phyloP scores from a whole-genome alignment of 1,140 invertebrate genomes.

The Brachionus sp. region DNA sequence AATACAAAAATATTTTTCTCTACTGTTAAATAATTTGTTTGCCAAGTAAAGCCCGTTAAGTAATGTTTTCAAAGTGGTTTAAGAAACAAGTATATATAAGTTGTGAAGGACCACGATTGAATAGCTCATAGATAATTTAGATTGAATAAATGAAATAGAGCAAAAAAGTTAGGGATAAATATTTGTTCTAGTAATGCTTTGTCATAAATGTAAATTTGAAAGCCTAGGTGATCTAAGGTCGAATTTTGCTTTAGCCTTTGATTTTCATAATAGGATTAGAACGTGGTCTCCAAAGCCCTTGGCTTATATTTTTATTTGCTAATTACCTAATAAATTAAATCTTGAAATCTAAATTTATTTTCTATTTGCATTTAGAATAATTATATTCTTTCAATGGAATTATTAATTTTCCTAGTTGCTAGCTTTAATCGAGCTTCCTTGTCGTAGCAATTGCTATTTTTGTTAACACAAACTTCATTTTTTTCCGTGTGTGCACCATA shows the following conservation, averaged over 20 bases:
- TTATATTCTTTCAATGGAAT: not conserved
- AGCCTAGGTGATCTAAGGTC: not conserved
- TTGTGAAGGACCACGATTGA: not conserved
- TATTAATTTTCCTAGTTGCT: not conserved
- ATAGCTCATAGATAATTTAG: not conserved
- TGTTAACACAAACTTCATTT: not conserved
- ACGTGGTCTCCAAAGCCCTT: not conserved
- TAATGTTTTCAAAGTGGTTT: too few species aligned
- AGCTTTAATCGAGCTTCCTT: not conserved
- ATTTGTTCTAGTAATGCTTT: not conserved
- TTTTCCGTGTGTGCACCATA: not conserved
- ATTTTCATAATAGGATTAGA: constrained; percentile 16
- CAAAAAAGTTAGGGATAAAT: not conserved
- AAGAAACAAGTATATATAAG: too few species aligned
- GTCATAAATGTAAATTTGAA: not conserved
- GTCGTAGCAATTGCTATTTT: not conserved
- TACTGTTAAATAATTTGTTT: too few species aligned
- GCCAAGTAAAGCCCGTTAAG: too few species aligned
- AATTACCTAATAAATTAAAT: constrained; percentile 27
- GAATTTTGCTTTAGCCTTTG: not conserved
- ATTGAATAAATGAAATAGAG: not conserved
- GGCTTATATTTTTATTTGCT: not conserved
- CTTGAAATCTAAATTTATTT: not conserved
- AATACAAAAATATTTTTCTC: not conserved
- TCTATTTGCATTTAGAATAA: not conserved